Percentiles rank a stretch among this genome's conserved stretches.
These are phyloP conservation scores for Trachymyrmex septentrionalis DNA, from an alignment of 1,140 invertebrate species.

Conservation along the genomic window DNA sequence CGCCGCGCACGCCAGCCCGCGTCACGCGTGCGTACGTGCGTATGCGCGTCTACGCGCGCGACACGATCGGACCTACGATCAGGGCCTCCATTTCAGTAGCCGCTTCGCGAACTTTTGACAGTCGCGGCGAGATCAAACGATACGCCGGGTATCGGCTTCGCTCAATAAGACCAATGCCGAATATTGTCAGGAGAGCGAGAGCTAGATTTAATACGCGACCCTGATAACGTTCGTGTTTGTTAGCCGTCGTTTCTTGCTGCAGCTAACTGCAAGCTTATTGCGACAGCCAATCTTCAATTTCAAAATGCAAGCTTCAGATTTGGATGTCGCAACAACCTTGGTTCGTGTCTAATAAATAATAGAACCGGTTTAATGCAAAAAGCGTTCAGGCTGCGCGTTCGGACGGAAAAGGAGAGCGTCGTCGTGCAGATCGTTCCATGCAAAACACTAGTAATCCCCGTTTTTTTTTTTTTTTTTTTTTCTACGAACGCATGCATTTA, in stretches of 20 bases:
- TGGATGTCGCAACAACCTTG: too few species aligned
- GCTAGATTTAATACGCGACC: not conserved
- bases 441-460: conserved; percentile 58
- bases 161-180: not conserved
- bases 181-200: not conserved
- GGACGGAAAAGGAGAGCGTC: conserved; percentile 60
- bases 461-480: too few species aligned
- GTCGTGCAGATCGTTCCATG: conserved; percentile 45
- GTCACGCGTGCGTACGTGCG: not conserved
- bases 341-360: too few species aligned
- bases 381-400: conserved; percentile 51
- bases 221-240: not conserved
- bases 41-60: not conserved
- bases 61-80: conserved; percentile 8
- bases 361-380: not conserved
- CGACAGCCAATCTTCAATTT: too few species aligned
- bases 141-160: not conserved
- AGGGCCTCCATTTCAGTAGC: not conserved
- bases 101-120: not conserved
- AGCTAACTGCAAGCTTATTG: too few species aligned
- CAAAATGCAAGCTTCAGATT: too few species aligned
- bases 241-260: not conserved
- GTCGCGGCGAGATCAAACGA: not conserved
- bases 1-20: conserved; percentile 18
- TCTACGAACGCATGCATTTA: conserved; percentile 63